Evolutionary conservation across 2,888 invertebrate genomes (phyloP).

Genomic region (Limnephilus auricula): DNA sequence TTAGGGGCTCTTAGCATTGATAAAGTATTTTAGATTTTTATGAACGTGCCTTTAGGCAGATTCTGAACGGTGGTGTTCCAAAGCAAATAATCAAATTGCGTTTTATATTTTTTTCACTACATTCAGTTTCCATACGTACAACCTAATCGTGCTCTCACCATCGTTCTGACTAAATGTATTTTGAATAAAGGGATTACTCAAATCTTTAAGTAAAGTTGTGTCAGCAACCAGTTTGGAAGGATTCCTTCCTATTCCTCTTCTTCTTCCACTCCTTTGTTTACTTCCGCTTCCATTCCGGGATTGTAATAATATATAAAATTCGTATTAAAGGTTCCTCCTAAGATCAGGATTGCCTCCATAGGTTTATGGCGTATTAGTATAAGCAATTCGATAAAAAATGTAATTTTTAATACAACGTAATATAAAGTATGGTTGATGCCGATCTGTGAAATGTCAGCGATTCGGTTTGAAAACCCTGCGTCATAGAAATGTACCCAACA

Average conservation of each 20-base stretch:
- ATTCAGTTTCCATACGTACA: background rate
- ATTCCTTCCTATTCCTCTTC: background rate
- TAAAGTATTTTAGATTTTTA: constrained; percentile 14
- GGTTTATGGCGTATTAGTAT: background rate
- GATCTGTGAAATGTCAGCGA: background rate
- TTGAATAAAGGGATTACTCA: background rate
- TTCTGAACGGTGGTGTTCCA: background rate
- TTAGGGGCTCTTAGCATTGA: constrained; percentile 3
- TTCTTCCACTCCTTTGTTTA: background rate
- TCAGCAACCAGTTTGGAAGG: background rate
- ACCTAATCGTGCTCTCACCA: background rate
- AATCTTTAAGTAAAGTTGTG: background rate
- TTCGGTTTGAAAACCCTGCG: no score
- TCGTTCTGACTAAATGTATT: background rate
- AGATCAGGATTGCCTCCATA: background rate
- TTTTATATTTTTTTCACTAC: background rate
- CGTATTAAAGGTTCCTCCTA: background rate
- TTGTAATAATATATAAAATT: background rate
- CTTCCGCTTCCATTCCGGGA: background rate
- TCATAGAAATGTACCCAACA: no score
- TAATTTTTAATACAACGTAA: background rate
- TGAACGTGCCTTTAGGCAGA: background rate
- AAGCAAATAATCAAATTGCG: background rate
- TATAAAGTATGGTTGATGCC: background rate
- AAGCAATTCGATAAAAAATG: background rate